Evolutionary conservation across 2,113 vertebrate species (phyloP).

Genomic region (Aptenodytes patagonicus): DNA sequence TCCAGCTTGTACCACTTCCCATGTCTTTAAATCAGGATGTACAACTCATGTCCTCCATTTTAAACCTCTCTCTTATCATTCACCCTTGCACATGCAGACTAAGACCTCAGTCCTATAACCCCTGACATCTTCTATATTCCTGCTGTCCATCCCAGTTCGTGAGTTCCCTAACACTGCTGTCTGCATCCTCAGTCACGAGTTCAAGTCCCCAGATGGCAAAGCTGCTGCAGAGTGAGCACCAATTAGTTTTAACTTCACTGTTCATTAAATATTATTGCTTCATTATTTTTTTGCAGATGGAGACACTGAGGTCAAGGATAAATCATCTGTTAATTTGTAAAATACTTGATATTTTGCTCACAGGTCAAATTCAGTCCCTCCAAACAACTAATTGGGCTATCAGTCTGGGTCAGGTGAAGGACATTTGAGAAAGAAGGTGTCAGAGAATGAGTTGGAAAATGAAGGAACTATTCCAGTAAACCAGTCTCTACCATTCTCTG

Average conservation of each 20-base stretch:
- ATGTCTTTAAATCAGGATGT: background rate
- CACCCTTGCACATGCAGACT: background rate
- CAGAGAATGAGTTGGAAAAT: background rate
- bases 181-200: background rate
- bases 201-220: background rate
- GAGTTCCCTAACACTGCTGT: background rate
- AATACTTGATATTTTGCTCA: background rate
- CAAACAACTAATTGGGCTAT: background rate
- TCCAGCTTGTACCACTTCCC: background rate
- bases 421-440: background rate
- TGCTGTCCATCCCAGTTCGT: background rate
- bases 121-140: background rate
- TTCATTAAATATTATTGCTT: slow-evolving; percentile 16
- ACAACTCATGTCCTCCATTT: background rate
- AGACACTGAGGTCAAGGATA: background rate
- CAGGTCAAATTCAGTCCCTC: background rate
- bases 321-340: background rate
- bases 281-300: background rate
- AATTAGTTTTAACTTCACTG: background rate
- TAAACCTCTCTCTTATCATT: background rate
- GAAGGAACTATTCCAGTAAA: background rate
- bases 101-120: background rate
- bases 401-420: background rate
- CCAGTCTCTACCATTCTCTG: background rate
- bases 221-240: background rate